Evolutionary conservation across 2,113 vertebrate genomes (phyloP).

Genomic region (Anguilla rostrata): DNA sequence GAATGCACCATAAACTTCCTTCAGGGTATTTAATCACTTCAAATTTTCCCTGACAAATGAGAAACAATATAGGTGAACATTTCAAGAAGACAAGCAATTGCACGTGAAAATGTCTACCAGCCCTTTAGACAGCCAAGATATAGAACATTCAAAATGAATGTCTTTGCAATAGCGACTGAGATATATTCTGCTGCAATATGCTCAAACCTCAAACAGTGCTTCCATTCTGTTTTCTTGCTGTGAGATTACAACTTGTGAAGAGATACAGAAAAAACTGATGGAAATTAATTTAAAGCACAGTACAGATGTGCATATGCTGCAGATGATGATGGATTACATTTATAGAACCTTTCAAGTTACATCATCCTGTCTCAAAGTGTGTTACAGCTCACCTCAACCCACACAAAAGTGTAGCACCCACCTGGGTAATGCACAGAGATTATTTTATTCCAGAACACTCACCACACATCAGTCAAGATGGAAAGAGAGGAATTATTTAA

Average conservation of each 20-base stretch:
- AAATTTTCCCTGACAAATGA: not conserved
- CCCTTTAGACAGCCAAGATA: conserved; percentile 1
- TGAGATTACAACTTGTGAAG: not conserved
- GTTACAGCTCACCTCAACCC: too few species aligned
- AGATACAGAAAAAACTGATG: too few species aligned
- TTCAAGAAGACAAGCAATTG: not conserved
- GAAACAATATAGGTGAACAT: not conserved
- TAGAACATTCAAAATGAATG: not conserved
- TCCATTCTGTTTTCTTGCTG: not conserved
- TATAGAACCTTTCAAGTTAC: too few species aligned
- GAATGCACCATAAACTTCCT: not conserved
- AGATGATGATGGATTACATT: too few species aligned
- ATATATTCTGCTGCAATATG: not conserved
- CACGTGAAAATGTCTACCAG: not conserved
- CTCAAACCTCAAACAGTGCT: not conserved
- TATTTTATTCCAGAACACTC: too few species aligned
- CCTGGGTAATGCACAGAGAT: too few species aligned
- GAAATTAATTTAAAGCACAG: too few species aligned
- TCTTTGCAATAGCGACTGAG: not conserved
- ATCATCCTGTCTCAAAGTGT: too few species aligned
- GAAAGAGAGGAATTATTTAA: too few species aligned
- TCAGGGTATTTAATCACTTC: not conserved
- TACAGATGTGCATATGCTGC: too few species aligned
- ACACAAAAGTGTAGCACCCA: too few species aligned
- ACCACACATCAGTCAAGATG: too few species aligned